Conservation (phyloP, 2,797 vertebrate species). For the Cyclopterus lumpus region DNA sequence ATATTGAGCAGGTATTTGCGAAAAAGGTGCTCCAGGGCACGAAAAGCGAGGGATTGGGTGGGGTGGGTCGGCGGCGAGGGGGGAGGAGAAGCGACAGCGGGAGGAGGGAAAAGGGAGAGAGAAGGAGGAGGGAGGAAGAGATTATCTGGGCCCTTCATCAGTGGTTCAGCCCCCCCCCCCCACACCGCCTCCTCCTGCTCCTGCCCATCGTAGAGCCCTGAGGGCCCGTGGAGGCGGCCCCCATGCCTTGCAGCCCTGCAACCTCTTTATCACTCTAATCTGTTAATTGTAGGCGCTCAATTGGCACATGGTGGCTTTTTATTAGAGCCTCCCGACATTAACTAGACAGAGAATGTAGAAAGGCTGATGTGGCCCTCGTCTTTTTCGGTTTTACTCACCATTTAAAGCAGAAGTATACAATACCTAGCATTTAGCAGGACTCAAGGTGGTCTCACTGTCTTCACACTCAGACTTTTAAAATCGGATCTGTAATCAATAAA, state of each 20-base stretch:
- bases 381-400: constrained; percentile 37
- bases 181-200: constrained; percentile 61
- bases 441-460: neutral
- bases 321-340: constrained; percentile 88
- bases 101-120: constrained; percentile 53
- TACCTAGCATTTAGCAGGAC: constrained; percentile 9
- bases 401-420: constrained; percentile 25
- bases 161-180: constrained; percentile 72
- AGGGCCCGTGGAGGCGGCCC: constrained; percentile 82
- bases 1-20: constrained; percentile 91
- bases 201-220: constrained; percentile 78
- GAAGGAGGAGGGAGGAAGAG: constrained; percentile 74
- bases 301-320: constrained; percentile 92
- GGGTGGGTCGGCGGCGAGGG: constrained; percentile 46
- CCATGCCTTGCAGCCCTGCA: constrained; percentile 83
- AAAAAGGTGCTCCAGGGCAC: constrained; percentile 88
- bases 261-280: constrained; percentile 90
- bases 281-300: constrained; percentile 92
- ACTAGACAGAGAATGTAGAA: constrained; percentile 86
- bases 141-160: constrained; percentile 90
- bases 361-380: constrained; percentile 81
- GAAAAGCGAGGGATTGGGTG: constrained; percentile 75
- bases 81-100: constrained; percentile 49
- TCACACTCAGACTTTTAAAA: neutral
- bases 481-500: constrained; percentile 9